Conservation (phyloP, 2,113 vertebrate genomes). For the Oncorhynchus nerka region DNA sequence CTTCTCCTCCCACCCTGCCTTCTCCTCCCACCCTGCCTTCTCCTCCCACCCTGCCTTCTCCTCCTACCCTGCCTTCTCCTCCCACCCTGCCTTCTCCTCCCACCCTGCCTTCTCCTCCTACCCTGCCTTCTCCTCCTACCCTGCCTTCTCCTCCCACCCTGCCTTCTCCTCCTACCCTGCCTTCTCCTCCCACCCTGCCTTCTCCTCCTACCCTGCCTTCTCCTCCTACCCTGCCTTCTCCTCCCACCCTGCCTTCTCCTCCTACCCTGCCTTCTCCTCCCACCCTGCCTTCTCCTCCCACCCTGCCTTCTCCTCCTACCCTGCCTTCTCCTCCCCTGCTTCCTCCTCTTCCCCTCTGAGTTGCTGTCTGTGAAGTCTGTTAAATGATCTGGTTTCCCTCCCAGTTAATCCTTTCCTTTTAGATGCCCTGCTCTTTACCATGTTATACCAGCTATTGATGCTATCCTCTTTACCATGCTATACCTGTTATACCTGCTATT, state of each 20-base stretch:
- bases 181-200: not conserved
- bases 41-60: too few species aligned
- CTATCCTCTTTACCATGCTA: too few species aligned
- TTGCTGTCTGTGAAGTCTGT: slow-evolving; percentile 40
- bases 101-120: not conserved
- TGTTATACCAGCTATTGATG: too few species aligned
- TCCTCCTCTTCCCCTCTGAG: slow-evolving; percentile 3
- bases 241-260: not conserved
- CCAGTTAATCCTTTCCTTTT: too few species aligned
- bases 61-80: too few species aligned
- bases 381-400: slow-evolving; percentile 17
- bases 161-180: not conserved
- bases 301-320: too few species aligned
- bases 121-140: not conserved
- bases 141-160: too few species aligned
- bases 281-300: not conserved
- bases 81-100: too few species aligned
- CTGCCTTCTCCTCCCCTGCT: not conserved
- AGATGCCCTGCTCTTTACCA: too few species aligned
- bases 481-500: too few species aligned
- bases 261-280: not conserved
- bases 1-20: not conserved
- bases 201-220: not conserved
- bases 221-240: too few species aligned
- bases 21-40: too few species aligned